Evolutionary conservation across 2,113 vertebrate genomes (phyloP).

Genomic region (Peromyscus californicus): DNA sequence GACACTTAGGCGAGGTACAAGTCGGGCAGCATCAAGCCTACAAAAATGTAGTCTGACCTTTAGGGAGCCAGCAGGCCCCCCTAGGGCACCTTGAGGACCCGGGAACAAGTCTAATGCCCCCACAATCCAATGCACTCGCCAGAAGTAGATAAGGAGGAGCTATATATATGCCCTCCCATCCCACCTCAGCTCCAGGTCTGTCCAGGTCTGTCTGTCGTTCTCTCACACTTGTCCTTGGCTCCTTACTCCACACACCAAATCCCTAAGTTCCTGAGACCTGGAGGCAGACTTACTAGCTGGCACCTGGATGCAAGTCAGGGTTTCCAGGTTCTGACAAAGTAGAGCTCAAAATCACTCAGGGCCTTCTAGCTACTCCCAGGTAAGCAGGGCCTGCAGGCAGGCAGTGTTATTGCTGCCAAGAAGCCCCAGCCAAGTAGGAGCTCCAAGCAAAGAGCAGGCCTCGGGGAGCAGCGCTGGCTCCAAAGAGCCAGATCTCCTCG

Average conservation of each 20-base stretch:
- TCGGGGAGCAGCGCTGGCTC: not conserved
- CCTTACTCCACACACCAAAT: not conserved
- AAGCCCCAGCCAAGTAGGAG: not conserved
- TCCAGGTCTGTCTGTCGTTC: not conserved
- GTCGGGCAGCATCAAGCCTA: not conserved
- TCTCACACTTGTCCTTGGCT: not conserved
- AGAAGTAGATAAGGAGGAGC: not conserved
- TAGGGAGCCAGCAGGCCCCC: not conserved
- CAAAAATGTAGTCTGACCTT: not conserved
- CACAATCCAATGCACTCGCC: not conserved
- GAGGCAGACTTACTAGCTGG: not conserved
- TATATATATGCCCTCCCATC: not conserved
- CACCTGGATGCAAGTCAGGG: not conserved
- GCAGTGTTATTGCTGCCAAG: not conserved
- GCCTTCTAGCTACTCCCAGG: not conserved
- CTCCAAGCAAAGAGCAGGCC: not conserved
- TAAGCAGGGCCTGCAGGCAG: not conserved
- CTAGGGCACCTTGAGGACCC: not conserved
- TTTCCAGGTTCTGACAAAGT: not conserved
- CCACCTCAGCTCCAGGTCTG: not conserved
- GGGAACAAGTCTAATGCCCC: not conserved
- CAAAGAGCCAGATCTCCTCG: not conserved
- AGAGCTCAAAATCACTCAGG: not conserved
- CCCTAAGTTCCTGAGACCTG: not conserved
- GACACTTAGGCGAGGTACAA: not conserved